phyloP scores from a whole-genome alignment of 2,888 invertebrate genomes.

The Limenitis camilla region DNA sequence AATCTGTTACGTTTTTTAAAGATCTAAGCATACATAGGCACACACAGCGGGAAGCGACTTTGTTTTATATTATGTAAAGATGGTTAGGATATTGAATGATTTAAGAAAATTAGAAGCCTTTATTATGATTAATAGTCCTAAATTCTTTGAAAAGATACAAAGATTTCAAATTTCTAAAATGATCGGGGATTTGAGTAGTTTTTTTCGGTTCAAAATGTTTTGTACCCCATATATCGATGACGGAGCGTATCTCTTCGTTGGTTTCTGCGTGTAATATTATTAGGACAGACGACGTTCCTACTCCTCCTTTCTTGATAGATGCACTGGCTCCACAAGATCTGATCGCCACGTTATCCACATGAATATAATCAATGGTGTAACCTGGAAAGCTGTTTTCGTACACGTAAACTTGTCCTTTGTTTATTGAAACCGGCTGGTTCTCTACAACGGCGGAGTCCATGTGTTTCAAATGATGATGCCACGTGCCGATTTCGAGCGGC shows the following conservation, averaged over 20 bases:
- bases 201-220: slow-evolving; percentile 20
- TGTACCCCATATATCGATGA: slow-evolving; percentile 59
- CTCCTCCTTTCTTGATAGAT: slow-evolving; percentile 44
- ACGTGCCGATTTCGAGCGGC: slow-evolving; percentile 50
- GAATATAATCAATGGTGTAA: slow-evolving; percentile 49
- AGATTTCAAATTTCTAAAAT: slow-evolving; percentile 35
- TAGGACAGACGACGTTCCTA: slow-evolving; percentile 43
- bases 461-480: slow-evolving; percentile 41
- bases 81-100: not conserved
- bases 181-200: slow-evolving; percentile 8
- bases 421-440: slow-evolving; percentile 45
- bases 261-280: slow-evolving; percentile 49
- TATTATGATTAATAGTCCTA: slow-evolving; percentile 46
- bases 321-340: slow-evolving; percentile 55
- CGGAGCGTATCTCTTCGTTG: slow-evolving; percentile 54
- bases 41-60: too few species aligned
- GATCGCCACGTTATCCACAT: slow-evolving; percentile 56
- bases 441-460: slow-evolving; percentile 56
- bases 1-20: too few species aligned
- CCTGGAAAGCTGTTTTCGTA: slow-evolving; percentile 58
- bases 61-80: too few species aligned
- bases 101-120: slow-evolving; percentile 15
- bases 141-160: slow-evolving; percentile 38
- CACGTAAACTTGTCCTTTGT: slow-evolving; percentile 55
- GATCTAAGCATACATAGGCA: too few species aligned